Base-by-base conservation (phyloP, 2,797 vertebrate genomes). In the Adrianichthys oophorus region DNA sequence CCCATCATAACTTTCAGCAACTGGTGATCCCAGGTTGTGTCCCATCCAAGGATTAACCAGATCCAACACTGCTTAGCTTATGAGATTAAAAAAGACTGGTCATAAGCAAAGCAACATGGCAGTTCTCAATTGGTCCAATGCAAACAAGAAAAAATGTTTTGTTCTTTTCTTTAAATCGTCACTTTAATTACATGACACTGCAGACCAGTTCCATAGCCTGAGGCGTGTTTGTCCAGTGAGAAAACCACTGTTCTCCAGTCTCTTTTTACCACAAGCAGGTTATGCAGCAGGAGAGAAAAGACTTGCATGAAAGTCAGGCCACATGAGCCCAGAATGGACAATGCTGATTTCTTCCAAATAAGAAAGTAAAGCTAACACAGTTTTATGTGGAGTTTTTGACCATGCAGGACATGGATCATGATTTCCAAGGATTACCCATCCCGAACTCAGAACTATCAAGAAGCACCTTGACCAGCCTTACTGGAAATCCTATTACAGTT, bases 401-500 rank as follows among this genome's bases (percentile, higher is more conserved):
- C 56, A 48, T 50, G 40, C 0, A 5, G 65, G 68, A 70, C 68
- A 41, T 26, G 46, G 66, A 49, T 44, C 50, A 57, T 43, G 19
- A 4, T 37, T 14, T 55, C 49, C 55, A 60, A 68, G 64, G 70
- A 76, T 58, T 24, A 12, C 29, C 51, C 15, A 37, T 58, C 54
- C 17, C 54, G 61, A 54, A 44, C 52, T 4, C 49, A 29, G 48
- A 72, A 41, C 43, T 52, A 74, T 60, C 26, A 41, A 8, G 15
- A 41, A 49, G 52, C 19, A 26, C 57, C 49, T 46, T 3, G 51
- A 16, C 21, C 52, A 7, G 65, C 47, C 60, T 48, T 18, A 1
- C 43, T 64, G 62, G 61, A 72, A 53, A 70, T 72, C 65, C 46
- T 49, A 58, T 57, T 70, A 37, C 37, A 23, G 54, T 2, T 14